Percentiles rank a stretch among this genome's conserved stretches.
Conservation (phyloP, 2,113 vertebrate species). For the Rhipidura dahli region DNA sequence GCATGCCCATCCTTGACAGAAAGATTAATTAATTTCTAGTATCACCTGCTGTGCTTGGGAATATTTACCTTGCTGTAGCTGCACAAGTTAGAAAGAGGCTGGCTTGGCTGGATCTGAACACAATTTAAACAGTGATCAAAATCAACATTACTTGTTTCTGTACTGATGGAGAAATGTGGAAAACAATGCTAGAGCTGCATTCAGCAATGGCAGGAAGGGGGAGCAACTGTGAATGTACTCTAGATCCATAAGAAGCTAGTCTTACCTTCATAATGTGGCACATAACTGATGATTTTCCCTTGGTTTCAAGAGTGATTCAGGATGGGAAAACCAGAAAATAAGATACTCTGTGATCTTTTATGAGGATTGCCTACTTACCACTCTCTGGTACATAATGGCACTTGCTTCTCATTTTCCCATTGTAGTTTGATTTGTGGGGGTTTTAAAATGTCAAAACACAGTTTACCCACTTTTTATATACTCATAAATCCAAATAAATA, state of each 20-base stretch:
- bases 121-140: neutral
- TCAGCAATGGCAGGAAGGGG: neutral
- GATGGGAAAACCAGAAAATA: neutral
- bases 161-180: neutral
- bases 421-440: conserved; percentile 31
- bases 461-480: conserved; percentile 17
- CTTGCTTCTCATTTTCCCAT: conserved; percentile 5
- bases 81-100: neutral
- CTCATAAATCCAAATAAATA: conserved; percentile 47
- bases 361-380: neutral
- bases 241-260: neutral
- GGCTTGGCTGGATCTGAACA: neutral
- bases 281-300: neutral
- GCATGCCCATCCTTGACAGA: neutral
- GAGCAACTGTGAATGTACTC: neutral
- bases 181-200: neutral
- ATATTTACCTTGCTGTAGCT: neutral
- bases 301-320: neutral
- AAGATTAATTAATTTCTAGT: neutral
- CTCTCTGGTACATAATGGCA: neutral
- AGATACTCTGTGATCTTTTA: neutral
- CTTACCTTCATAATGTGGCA: neutral
- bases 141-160: neutral
- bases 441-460: conserved; percentile 42
- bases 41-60: neutral